Percentiles rank a stretch among this genome's conserved stretches.
Evolutionary conservation across 2,113 vertebrate genomes (phyloP).

Genomic region (Percopsis transmontana): DNA sequence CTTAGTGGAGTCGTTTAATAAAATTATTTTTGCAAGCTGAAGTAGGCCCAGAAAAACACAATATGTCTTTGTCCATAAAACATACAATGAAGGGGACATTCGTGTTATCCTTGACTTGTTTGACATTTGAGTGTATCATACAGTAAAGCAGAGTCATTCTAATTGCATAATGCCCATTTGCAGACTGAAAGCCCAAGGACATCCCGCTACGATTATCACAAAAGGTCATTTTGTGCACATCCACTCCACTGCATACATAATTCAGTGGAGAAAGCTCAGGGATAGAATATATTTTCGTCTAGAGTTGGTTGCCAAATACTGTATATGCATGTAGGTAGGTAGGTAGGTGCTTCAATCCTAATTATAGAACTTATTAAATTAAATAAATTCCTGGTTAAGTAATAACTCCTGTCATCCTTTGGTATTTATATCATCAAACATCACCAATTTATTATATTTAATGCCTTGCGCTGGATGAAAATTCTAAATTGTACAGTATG

Average conservation of each 20-base stretch:
- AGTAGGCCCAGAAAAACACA: conserved; percentile 26
- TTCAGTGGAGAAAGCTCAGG: conserved; percentile 52
- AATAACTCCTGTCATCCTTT: neutral
- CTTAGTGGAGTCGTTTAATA: conserved; percentile 19
- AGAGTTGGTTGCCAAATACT: conserved; percentile 9
- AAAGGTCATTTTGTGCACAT: conserved; percentile 73
- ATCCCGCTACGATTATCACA: conserved; percentile 66
- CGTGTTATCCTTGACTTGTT: conserved; percentile 57
- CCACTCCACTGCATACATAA: conserved; percentile 53
- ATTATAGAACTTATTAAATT: conserved; percentile 26
- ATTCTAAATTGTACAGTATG: too few species aligned
- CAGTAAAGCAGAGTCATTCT: conserved; percentile 52
- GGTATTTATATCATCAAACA: too few species aligned
- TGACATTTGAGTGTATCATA: conserved; percentile 70
- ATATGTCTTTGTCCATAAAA: conserved; percentile 37
- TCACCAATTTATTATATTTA: conserved; percentile 1
- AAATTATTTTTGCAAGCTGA: conserved; percentile 21
- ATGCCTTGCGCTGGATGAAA: conserved; percentile 3
- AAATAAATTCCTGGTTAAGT: conserved; percentile 29
- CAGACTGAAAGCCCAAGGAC: conserved; percentile 64
- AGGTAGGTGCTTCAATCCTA: conserved; percentile 1
- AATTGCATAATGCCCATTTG: conserved; percentile 70
- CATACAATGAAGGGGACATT: conserved; percentile 29
- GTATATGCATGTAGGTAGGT: neutral
- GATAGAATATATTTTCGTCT: conserved; percentile 49